Percentiles rank a stretch among this genome's conserved stretches.
Conservation (phyloP, 2,797 vertebrate genomes). For the Macroramphosus scolopax region DNA sequence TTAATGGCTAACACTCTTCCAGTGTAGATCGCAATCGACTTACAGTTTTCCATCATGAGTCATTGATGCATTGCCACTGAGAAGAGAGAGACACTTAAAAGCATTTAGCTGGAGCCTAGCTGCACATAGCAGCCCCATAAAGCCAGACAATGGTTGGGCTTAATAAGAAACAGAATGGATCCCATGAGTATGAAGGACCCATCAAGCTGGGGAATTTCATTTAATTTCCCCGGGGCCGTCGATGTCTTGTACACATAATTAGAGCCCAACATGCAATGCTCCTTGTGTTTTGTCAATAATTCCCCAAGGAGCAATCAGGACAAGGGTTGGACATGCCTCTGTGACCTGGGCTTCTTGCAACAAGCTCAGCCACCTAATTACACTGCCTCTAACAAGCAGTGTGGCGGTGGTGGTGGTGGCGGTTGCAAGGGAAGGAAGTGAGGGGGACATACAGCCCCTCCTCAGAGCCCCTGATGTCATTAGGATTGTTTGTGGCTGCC, state of each 20-base stretch:
- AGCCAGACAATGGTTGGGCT: constrained; percentile 92
- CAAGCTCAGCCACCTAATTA: constrained; percentile 90
- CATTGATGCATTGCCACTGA: constrained; percentile 61
- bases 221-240: constrained; percentile 96
- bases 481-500: constrained; percentile 68
- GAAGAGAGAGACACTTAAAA: constrained; percentile 62
- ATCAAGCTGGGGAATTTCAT: constrained; percentile 96
- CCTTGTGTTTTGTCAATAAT: constrained; percentile 96
- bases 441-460: constrained; percentile 43
- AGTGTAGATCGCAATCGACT: constrained; percentile 52
- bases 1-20: constrained; percentile 49
- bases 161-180: constrained; percentile 95
- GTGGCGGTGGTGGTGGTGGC: constrained; percentile 54
- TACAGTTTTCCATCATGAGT: constrained; percentile 63
- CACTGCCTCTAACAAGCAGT: constrained; percentile 89
- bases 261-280: constrained; percentile 92
- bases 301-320: constrained; percentile 93
- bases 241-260: constrained; percentile 98
- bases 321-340: constrained; percentile 96
- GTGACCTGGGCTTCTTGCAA: constrained; percentile 91
- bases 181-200: constrained; percentile 87
- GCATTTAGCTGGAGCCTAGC: constrained; percentile 80
- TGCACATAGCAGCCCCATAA: constrained; percentile 89
- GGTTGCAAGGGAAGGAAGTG: constrained; percentile 30
- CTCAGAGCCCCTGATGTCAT: constrained; percentile 63